Base-by-base conservation (phyloP, 2,113 vertebrate genomes). In the Cricetomys ansorgei region DNA sequence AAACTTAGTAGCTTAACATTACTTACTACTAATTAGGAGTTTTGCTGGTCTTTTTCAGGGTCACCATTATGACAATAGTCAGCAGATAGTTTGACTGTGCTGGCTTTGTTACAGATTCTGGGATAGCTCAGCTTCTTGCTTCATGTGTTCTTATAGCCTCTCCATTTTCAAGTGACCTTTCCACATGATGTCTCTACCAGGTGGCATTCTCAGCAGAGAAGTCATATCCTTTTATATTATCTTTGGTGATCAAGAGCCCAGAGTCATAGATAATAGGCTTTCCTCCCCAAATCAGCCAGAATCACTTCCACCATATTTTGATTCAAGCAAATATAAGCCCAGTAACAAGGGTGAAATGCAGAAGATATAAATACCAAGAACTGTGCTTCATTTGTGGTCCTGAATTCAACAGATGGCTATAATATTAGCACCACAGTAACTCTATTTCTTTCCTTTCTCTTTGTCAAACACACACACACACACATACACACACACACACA, bases 191-290 rank as follows among this genome's bases (percentile, higher is more conserved):
- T 65, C 67, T 88, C 40, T 73, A 62, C 31, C 7, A 87, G 34
- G 43, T 69, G 31, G 13, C 10, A 6, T 79, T 57, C 86, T 25
- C 1, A 55, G 27, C 31, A 85, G 37, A 89, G 45, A 34, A 88
- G 29, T 83, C 43, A 79, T 19, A 43, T 10, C 83, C n/a, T 91
- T 92, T 93, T 53, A 85, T 76, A 91, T 77, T 55, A 92, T 64
- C 29, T 37, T 34, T 31, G 17, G 45, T 45, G 93, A 67, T 53
- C 0, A 4, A 81, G 34, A 84, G 21, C 21, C 91, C 37, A 92
- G 94, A 90, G 17, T 25, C 53, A 84, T 93, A 93, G 57, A 55
- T 73, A 19, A 11, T 45, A 94, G 75, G 21, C 7, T 19, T 67
- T 90, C 67, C 5, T 7, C 5, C 34, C 23, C 45, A 67, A 75